A percentile compares a stretch with the other conserved stretches of the same genome.
phyloP scores from a whole-genome alignment of 2,797 vertebrate species.

The Scomberomorus guttatus region DNA sequence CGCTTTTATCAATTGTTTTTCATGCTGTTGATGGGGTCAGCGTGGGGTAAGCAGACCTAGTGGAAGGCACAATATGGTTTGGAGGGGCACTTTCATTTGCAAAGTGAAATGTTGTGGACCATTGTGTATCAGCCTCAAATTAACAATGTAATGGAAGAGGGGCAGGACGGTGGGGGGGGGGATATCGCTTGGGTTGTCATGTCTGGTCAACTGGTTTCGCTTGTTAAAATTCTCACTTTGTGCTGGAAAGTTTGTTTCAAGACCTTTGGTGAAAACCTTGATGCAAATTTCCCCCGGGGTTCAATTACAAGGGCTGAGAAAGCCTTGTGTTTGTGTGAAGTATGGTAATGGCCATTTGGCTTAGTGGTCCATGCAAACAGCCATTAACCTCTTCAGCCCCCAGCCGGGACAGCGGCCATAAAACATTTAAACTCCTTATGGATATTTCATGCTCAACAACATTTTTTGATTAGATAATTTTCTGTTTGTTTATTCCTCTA shows the following conservation, averaged over 20 bases:
- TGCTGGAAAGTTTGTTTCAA: slow-evolving; percentile 58
- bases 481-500: slow-evolving; percentile 45
- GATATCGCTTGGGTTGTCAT: slow-evolving; percentile 37
- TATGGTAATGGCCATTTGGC: slow-evolving; percentile 84
- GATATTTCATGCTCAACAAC: slow-evolving; percentile 55
- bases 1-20: slow-evolving; percentile 81
- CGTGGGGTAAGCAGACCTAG: slow-evolving; percentile 76
- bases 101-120: slow-evolving; percentile 71
- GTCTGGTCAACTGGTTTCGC: slow-evolving; percentile 72
- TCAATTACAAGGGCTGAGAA: slow-evolving; percentile 76
- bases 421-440: slow-evolving; percentile 68
- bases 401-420: slow-evolving; percentile 53
- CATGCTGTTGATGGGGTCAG: slow-evolving; percentile 79
- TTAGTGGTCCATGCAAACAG: slow-evolving; percentile 69
- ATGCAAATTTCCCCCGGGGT: slow-evolving; percentile 71
- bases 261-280: slow-evolving; percentile 48
- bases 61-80: slow-evolving; percentile 62
- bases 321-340: slow-evolving; percentile 78
- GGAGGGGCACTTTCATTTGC: slow-evolving; percentile 79
- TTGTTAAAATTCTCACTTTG: slow-evolving; percentile 76
- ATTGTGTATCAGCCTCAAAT: slow-evolving; percentile 65
- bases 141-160: slow-evolving; percentile 64
- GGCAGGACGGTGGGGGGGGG: slow-evolving; percentile 13
- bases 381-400: slow-evolving; percentile 66
- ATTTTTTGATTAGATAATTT: slow-evolving; percentile 45